Conservation (phyloP, 2,888 invertebrate species). For the Drosophila incognita region DNA sequence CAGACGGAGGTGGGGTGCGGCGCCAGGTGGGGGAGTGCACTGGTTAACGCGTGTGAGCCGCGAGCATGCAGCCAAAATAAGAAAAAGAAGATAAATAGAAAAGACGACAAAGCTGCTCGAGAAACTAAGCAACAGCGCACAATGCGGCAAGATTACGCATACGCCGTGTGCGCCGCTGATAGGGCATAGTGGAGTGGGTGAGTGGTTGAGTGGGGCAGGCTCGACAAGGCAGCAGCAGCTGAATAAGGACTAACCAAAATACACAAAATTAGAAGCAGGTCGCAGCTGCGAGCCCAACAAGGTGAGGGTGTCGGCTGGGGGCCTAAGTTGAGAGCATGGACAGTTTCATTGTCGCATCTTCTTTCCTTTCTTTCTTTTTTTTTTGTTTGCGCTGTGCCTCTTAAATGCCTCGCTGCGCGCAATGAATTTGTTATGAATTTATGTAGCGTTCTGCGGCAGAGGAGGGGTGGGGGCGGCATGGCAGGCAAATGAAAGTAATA, state of each 20-base stretch:
- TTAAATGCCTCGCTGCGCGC: slow-evolving; percentile 79
- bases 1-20: background rate
- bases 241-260: slow-evolving; percentile 46
- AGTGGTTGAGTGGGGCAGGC: background rate
- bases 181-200: background rate
- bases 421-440: slow-evolving; percentile 81
- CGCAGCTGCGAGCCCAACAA: slow-evolving; percentile 30
- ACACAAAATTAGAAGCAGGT: slow-evolving; percentile 57
- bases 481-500: slow-evolving; percentile 75
- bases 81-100: background rate
- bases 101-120: slow-evolving; percentile 23
- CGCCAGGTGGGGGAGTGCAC: background rate
- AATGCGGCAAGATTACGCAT: slow-evolving; percentile 68
- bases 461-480: slow-evolving; percentile 21
- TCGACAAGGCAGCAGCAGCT: background rate
- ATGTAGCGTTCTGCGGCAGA: slow-evolving; percentile 46
- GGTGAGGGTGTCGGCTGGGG: background rate
- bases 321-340: slow-evolving; percentile 14
- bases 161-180: slow-evolving; percentile 48
- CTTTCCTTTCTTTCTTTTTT: slow-evolving; percentile 5
- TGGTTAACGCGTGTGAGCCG: slow-evolving; percentile 43
- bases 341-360: slow-evolving; percentile 44
- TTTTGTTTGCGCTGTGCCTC: slow-evolving; percentile 34
- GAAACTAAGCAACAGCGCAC: slow-evolving; percentile 22
- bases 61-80: slow-evolving; percentile 7